phyloP scores from a whole-genome alignment of 2,888 invertebrate genomes.

The Orthosia cruda region DNA sequence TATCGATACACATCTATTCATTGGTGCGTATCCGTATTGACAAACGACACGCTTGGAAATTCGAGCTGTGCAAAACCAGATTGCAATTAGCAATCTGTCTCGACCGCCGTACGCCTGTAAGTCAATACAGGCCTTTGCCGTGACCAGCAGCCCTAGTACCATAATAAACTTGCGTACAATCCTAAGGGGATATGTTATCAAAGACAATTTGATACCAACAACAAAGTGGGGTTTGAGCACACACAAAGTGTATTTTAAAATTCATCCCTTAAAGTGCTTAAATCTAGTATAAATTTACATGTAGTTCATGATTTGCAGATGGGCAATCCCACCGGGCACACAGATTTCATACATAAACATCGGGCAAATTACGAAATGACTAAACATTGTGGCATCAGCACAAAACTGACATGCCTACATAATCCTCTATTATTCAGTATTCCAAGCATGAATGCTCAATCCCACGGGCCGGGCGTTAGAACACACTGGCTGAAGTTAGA shows the following conservation, averaged over 20 bases:
- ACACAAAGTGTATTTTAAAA: too few species aligned
- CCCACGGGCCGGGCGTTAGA: too few species aligned
- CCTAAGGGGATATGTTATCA: neutral
- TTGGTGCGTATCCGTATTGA: too few species aligned
- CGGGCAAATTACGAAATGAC: neutral
- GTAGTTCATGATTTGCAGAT: too few species aligned
- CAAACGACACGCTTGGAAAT: neutral
- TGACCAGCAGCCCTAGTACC: neutral
- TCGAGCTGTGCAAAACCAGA: neutral
- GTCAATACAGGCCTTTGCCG: neutral
- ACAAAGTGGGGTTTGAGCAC: too few species aligned
- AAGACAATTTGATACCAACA: too few species aligned
- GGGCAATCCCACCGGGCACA: too few species aligned
- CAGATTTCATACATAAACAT: too few species aligned
- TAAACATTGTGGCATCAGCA: neutral
- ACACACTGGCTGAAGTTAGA: neutral
- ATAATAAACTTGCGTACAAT: neutral
- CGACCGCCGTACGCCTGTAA: neutral
- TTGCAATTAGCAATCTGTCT: neutral
- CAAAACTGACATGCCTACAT: neutral
- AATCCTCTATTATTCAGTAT: neutral
- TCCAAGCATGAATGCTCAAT: neutral
- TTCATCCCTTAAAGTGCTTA: too few species aligned
- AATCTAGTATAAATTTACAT: too few species aligned
- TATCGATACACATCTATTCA: too few species aligned